Evolutionary conservation across 2,797 vertebrate genomes (phyloP).

Genomic region (Babyrousa celebensis): DNA sequence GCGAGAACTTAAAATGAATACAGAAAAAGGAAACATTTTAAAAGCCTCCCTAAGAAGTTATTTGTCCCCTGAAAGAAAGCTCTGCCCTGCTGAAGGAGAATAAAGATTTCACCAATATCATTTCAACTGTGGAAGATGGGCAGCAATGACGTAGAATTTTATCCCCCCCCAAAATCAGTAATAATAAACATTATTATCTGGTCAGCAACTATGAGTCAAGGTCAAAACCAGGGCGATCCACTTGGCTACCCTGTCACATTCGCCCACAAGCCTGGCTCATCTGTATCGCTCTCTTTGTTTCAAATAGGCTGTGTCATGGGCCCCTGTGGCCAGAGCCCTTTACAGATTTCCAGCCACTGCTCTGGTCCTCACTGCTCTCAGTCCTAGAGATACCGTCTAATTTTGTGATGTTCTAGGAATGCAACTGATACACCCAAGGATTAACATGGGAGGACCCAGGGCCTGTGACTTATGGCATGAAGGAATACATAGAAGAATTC

Average conservation of each 20-base stretch:
- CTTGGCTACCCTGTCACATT: neutral
- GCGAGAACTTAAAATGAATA: neutral
- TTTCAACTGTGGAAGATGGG: neutral
- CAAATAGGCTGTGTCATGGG: no score
- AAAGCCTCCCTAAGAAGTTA: neutral
- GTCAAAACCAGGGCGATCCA: neutral
- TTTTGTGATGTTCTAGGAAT: neutral
- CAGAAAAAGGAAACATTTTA: neutral
- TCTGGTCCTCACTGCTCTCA: neutral
- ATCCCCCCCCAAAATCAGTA: no score
- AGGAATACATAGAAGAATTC: neutral
- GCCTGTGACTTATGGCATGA: neutral
- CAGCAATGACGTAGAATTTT: neutral
- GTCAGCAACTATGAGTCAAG: neutral
- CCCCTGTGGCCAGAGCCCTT: neutral
- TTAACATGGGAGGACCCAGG: neutral
- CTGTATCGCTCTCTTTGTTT: neutral
- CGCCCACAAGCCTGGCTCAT: neutral
- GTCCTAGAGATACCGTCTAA: neutral
- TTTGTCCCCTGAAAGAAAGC: neutral
- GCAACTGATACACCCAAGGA: neutral
- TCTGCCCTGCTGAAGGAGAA: neutral
- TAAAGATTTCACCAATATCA: neutral
- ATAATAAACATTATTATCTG: no score
- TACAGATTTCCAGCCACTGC: neutral